phyloP scores from a whole-genome alignment of 2,113 vertebrate species.

The Bambusicola thoracicus region DNA sequence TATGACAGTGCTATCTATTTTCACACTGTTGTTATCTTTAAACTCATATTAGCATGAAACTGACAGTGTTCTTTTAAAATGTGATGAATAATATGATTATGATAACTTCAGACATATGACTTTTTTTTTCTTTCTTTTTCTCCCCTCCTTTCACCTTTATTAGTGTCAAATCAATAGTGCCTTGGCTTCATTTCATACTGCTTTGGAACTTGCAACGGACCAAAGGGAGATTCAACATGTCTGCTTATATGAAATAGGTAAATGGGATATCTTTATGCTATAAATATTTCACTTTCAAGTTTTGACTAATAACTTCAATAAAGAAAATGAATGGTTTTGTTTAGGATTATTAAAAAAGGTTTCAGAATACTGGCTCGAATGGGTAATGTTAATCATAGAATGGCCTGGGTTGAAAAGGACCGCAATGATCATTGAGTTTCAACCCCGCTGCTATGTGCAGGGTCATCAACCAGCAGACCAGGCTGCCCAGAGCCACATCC shows the following conservation, averaged over 20 bases:
- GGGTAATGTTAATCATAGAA: neutral
- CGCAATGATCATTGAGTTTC: too few species aligned
- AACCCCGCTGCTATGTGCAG: too few species aligned
- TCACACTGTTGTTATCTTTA: neutral
- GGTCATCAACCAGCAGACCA: too few species aligned
- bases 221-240: constrained; percentile 99
- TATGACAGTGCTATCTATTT: neutral
- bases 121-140: neutral
- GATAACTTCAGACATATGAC: neutral
- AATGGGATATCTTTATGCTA: neutral
- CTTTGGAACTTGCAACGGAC: constrained; percentile 94
- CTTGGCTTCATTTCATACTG: constrained; percentile 95
- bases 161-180: constrained; percentile 99
- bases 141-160: neutral
- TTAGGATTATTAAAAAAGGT: neutral
- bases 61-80: neutral
- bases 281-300: neutral
- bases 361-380: neutral
- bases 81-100: neutral
- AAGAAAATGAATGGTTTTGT: neutral
- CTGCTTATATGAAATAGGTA: constrained; percentile 99
- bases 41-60: neutral
- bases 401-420: too few species aligned
- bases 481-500: too few species aligned
- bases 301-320: neutral